Evolutionary conservation across 1,140 invertebrate species (phyloP).

Genomic region (Druon quercuslanigerum): DNA sequence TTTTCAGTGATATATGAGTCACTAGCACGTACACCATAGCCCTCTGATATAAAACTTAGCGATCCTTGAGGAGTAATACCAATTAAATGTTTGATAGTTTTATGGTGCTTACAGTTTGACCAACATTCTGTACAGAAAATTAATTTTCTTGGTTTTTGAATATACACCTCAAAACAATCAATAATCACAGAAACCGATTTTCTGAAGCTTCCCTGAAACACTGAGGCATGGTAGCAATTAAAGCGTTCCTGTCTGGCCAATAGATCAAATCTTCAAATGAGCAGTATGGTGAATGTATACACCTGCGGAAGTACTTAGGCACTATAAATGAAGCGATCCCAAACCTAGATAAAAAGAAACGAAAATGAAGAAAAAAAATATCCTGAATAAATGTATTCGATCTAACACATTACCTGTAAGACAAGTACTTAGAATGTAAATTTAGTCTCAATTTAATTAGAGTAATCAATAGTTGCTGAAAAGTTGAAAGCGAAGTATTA

Average conservation of each 20-base stretch:
- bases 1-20: constrained; percentile 56
- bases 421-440: not conserved
- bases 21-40: constrained; percentile 54
- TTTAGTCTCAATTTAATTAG: not conserved
- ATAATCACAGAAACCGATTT: not conserved
- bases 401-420: not conserved
- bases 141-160: constrained; percentile 23
- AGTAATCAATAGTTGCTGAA: constrained; percentile 1
- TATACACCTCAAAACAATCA: constrained; percentile 36
- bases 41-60: constrained; percentile 58
- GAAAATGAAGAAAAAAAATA: not conserved
- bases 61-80: constrained; percentile 58
- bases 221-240: not conserved
- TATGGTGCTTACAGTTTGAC: constrained; percentile 48
- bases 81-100: constrained; percentile 57
- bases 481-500: not conserved
- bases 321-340: not conserved
- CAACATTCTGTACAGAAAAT: constrained; percentile 3
- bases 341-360: constrained; percentile 22
- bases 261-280: not conserved
- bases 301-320: too few relatives aligned
- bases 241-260: constrained; percentile 1
- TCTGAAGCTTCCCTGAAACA: not conserved
- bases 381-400: not conserved
- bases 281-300: not conserved